Base-by-base conservation (phyloP, 2,797 vertebrate species). In the Perodicticus potto region DNA sequence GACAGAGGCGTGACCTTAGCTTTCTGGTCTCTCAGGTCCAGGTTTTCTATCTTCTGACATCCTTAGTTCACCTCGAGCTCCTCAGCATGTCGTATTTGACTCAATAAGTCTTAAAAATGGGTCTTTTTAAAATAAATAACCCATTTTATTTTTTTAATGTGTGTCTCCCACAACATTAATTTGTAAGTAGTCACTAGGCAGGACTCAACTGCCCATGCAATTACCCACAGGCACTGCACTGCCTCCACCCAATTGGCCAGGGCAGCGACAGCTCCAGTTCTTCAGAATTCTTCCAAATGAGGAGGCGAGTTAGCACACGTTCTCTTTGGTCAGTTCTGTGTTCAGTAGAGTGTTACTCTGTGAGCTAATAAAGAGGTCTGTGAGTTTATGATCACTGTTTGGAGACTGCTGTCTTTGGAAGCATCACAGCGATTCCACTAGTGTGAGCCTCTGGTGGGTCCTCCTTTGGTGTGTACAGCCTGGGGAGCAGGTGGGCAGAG, bases 231-330 rank as follows among this genome's bases (percentile, higher is more conserved):
- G 40, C 45, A 25, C n/a, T 40, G 10, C 25, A 74, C 45, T 74
- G 32, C 43, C 81, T 84, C 53, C 17, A 29, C 34, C 57, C 78
- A 29, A 72, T 63, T 61, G 70, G 19, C 29, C 23, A 22, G 17
- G 12, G 22, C 29, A 29, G 16, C 4, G 10, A 23, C 7, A n/a
- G 25, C 34, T 61, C n/a, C 2, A 57, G 9, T 83, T 81, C 45
- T 45, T 84, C 65, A 78, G 53, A 85, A 86, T 93, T 80, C 70
- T 92, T 73, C 61, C 55, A 77, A 78, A 95, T 20, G 23, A 78
- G 34, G 23, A 76, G 63, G 43, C 40, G 89, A 74, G 40, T 73
- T 49, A 49, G 89, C 49, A 32, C 34, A 17, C 49, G 90, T 91
- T 72, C 37, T 5, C n/a, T 89, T 40, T 84, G 34, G 69, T 92